These are phyloP conservation scores for Meloidogyne floridensis DNA, from an alignment of 1,140 invertebrate genomes.

Conservation along the genomic window DNA sequence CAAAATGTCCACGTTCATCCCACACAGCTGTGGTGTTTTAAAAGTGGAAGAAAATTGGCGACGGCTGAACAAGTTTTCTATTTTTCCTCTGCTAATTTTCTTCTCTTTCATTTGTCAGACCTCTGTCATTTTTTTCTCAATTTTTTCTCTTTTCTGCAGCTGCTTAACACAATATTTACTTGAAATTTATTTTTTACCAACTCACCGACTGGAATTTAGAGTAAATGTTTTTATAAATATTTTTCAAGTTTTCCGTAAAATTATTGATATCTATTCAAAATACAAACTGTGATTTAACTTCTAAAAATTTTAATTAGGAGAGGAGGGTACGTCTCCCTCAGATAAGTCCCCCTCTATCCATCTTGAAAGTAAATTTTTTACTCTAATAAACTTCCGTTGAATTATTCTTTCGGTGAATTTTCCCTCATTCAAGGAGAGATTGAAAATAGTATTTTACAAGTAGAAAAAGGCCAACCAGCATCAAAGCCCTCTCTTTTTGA, in stretches of 20 bases:
- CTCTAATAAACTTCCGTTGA: too few species aligned
- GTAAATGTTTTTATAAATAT: too few species aligned
- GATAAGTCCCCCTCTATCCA: too few species aligned
- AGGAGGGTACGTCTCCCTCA: too few species aligned
- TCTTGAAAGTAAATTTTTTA: too few species aligned
- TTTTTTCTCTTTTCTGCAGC: background rate
- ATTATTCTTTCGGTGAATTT: too few species aligned
- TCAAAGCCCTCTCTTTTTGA: background rate
- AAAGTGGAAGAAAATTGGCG: background rate
- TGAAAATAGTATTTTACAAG: background rate
- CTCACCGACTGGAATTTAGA: too few species aligned
- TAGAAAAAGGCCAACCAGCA: background rate
- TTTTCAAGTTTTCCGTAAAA: too few species aligned
- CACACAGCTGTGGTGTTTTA: background rate
- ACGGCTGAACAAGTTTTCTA: background rate
- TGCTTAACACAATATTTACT: background rate
- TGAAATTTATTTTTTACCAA: background rate
- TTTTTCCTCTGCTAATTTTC: background rate
- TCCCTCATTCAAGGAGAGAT: background rate
- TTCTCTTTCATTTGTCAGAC: background rate
- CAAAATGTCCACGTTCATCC: background rate
- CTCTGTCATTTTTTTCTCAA: background rate
- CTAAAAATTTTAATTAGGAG: too few species aligned
- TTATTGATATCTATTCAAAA: too few species aligned
- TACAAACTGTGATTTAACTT: too few species aligned